Evolutionary conservation across 1,140 invertebrate species (phyloP).

Genomic region (Pachypsylla venusta): DNA sequence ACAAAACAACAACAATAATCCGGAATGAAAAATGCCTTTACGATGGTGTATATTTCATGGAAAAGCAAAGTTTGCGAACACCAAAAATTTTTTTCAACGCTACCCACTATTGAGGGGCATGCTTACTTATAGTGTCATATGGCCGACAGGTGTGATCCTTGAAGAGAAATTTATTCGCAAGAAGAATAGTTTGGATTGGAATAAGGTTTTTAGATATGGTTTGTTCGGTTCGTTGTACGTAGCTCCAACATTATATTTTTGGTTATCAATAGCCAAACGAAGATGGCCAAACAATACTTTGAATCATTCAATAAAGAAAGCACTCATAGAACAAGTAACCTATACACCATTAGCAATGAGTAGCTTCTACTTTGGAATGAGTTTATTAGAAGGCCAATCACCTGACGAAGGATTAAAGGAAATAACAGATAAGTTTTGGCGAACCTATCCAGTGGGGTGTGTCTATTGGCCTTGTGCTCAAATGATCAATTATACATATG

Average conservation of each 20-base stretch:
- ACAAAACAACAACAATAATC: too few species aligned
- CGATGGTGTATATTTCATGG: too few species aligned
- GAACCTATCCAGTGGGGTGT: conserved; percentile 57
- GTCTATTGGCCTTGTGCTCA: conserved; percentile 68
- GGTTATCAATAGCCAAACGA: conserved; percentile 44
- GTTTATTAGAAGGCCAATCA: conserved; percentile 53
- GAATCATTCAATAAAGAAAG: conserved; percentile 49
- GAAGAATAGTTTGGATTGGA: too few species aligned
- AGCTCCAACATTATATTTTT: conserved; percentile 51
- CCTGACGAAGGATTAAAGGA: conserved; percentile 47
- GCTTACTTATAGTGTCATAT: too few species aligned
- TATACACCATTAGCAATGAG: conserved; percentile 64
- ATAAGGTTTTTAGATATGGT: conserved; percentile 36
- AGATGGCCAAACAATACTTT: conserved; percentile 48
- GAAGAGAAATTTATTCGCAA: too few species aligned
- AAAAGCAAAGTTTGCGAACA: too few species aligned
- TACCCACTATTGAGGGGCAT: too few species aligned
- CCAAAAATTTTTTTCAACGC: too few species aligned
- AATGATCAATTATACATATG: conserved; percentile 61
- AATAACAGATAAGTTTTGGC: conserved; percentile 56
- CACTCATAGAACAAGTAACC: conserved; percentile 60
- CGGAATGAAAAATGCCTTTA: too few species aligned
- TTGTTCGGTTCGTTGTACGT: conserved; percentile 52
- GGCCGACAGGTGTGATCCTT: too few species aligned
- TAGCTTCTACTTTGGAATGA: conserved; percentile 69